A percentile compares a stretch with the other conserved stretches of the same genome.
These are phyloP conservation scores for Helicolenus hilgendorfi DNA, from an alignment of 2,797 vertebrate species.

Conservation along the genomic window DNA sequence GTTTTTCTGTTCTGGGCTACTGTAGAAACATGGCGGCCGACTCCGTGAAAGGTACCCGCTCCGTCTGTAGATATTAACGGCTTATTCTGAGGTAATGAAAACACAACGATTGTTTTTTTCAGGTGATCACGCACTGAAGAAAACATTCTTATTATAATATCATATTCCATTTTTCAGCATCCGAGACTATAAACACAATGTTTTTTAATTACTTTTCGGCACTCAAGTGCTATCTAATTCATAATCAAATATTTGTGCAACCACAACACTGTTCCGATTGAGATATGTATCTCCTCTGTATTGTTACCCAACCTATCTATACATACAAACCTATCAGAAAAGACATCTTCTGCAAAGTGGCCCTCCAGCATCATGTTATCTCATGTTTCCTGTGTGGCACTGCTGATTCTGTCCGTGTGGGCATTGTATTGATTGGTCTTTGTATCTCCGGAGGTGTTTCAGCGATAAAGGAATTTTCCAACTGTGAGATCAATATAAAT, in stretches of 20 bases:
- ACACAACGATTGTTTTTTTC: neutral
- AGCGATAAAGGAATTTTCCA: conserved; percentile 10
- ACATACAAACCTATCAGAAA: neutral
- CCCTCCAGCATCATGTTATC: neutral
- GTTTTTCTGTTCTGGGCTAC: too few species aligned
- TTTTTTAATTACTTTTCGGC: neutral
- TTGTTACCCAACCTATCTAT: neutral
- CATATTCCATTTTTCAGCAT: neutral
- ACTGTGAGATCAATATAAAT: conserved; percentile 19
- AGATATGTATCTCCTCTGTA: neutral
- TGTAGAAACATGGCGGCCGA: too few species aligned
- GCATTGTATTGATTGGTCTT: neutral
- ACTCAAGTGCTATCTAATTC: neutral
- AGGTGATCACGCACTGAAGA: neutral
- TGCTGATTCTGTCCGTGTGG: neutral
- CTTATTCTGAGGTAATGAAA: neutral
- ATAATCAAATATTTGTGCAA: neutral
- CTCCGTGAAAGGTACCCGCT: neutral
- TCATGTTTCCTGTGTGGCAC: neutral
- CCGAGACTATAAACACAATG: neutral
- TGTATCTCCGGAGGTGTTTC: conserved; percentile 10
- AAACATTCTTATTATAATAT: neutral
- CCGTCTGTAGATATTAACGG: neutral
- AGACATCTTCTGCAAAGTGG: neutral
- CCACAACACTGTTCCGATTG: neutral